A percentile compares a stretch with the other conserved stretches of the same genome.
phyloP scores from a whole-genome alignment of 2,888 invertebrate species.

The Drosophila picticornis region DNA sequence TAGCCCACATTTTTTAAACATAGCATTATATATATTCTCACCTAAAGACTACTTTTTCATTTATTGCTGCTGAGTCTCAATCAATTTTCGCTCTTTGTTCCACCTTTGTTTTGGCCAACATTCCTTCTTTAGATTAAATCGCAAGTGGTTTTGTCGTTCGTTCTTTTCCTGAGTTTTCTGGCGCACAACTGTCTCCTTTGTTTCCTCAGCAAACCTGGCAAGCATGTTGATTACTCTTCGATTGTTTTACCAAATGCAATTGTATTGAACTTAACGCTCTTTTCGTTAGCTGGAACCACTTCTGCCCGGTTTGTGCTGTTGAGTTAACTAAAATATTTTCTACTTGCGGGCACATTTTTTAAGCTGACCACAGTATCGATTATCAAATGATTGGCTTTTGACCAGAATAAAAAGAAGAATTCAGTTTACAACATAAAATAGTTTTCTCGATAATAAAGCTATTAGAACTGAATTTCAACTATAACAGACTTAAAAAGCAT shows the following conservation, averaged over 20 bases:
- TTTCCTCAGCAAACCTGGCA: not conserved
- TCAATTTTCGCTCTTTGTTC: not conserved
- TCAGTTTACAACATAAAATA: not conserved
- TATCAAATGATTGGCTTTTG: not conserved
- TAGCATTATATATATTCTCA: not conserved
- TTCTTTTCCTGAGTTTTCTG: not conserved
- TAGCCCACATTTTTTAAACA: not conserved
- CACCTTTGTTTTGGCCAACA: not conserved
- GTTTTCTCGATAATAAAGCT: conserved; percentile 1
- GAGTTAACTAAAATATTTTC: not conserved
- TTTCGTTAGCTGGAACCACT: not conserved
- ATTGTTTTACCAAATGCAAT: not conserved
- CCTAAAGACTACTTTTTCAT: not conserved
- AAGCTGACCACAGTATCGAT: not conserved
- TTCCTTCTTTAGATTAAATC: not conserved
- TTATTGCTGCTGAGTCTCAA: not conserved
- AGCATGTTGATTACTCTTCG: not conserved
- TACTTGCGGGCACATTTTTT: conserved; percentile 5
- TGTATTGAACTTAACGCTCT: conserved; percentile 4
- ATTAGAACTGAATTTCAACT: not conserved
- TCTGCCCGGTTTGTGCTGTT: not conserved
- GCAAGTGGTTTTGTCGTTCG: not conserved
- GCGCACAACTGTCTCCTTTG: not conserved
- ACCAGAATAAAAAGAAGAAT: conserved; percentile 1
- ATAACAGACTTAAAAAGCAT: not conserved